Percentiles rank a stretch among this genome's conserved stretches.
Conservation (phyloP, 2,113 vertebrate genomes). For the Triplophysa dalaica region DNA sequence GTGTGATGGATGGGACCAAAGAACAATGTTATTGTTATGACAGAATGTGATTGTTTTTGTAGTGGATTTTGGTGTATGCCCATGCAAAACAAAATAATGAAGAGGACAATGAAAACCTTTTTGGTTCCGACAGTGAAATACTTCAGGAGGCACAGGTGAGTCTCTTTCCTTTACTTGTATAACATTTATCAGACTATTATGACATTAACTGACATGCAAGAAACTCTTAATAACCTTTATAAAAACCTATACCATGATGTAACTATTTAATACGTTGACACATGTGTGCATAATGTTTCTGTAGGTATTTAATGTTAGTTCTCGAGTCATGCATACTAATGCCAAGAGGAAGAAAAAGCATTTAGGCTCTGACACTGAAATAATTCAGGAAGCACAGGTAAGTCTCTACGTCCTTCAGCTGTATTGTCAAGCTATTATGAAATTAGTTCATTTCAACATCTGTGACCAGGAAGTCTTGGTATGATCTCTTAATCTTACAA, state of each 20-base stretch:
- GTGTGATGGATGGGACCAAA: not conserved
- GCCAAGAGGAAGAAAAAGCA: not conserved
- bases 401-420: not conserved
- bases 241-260: too few species aligned
- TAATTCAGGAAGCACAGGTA: conserved; percentile 11
- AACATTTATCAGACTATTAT: not conserved
- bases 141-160: not conserved
- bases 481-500: not conserved
- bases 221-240: too few species aligned
- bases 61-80: not conserved
- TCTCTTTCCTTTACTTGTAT: not conserved
- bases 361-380: not conserved
- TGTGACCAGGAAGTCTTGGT: not conserved
- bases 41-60: not conserved
- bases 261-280: not conserved
- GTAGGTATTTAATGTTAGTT: not conserved
- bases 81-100: not conserved
- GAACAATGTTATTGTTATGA: not conserved
- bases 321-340: not conserved
- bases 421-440: not conserved
- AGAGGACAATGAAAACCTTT: not conserved
- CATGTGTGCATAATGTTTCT: not conserved
- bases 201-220: not conserved
- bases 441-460: not conserved
- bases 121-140: not conserved